Base-by-base conservation (phyloP, 2,113 vertebrate species). In the Bubo bubo region DNA sequence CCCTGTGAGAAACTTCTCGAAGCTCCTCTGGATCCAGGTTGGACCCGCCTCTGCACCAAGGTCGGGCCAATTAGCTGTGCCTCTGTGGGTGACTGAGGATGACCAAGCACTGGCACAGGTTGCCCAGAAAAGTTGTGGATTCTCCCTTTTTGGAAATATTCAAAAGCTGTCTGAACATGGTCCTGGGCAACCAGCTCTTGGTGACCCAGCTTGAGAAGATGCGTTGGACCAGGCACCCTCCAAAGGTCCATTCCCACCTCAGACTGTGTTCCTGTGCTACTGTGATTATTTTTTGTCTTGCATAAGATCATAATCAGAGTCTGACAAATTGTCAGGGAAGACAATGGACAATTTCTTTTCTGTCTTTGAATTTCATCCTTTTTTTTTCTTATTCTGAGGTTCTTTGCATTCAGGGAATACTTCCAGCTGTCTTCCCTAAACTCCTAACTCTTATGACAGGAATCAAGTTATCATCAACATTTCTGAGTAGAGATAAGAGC, bases 211-310 rank as follows among this genome's bases (percentile, higher is more conserved):
- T 59, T 71, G 35, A 71, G 22, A 21, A 39, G 43, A 5, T 19
- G 2, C 1, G 8, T 27, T n/a, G 14, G 53, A 50, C n/a, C 26
- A 80, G 47, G 60, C 2, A 8, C 1, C 15, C 13, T 56, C 24
- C 10, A 62, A 49, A 60, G 20, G 10, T 77, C 47, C 9, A 15
- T 52, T 77, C 28, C 24, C 14, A 53, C 17, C 14, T 59, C 39
- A 49, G 8, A 3, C n/a, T 58, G 10, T 71, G 28, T 6, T 50
- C 3, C 8, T 26, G 24, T 43, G 32, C 52, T 41, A 66, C 17
- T 66, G 11, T 28, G 6, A 32, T 63, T n/a, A 24, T 30, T 63
- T 88, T 89, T 92, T 30, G 3, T 17, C 32, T 77, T 89, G 9
- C 12, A 27, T 49, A 49, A 73, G 5, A 6, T 77, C 17, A 15